Conservation (phyloP, 1,140 invertebrate species). For the Aphaenogaster ashmeadi region DNA sequence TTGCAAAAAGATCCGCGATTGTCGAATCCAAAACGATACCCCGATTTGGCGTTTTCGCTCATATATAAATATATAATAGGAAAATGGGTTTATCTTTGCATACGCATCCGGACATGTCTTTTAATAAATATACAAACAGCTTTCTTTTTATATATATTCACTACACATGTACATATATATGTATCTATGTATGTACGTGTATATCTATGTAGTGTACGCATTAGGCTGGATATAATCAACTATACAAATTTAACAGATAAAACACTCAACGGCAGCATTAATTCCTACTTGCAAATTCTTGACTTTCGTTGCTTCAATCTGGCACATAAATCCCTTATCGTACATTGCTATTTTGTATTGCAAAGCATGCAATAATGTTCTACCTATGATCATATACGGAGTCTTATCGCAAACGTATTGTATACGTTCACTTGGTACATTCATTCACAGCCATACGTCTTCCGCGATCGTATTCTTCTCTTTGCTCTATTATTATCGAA, state of each 20-base stretch:
- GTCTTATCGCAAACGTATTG: constrained; percentile 2
- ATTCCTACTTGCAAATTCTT: not conserved
- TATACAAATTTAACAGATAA: not conserved
- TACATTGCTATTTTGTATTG: not conserved
- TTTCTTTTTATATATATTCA: no score
- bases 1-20: no score
- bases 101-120: not conserved
- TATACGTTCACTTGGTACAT: constrained; percentile 19
- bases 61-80: no score
- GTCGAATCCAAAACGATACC: no score
- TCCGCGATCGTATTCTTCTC: not conserved
- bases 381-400: not conserved
- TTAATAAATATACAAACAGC: not conserved
- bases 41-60: no score
- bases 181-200: not conserved
- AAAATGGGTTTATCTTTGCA: not conserved
- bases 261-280: constrained; percentile 23
- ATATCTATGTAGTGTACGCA: not conserved
- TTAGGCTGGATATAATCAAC: not conserved
- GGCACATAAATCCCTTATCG: not conserved
- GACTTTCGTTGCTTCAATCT: not conserved
- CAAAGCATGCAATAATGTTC: constrained; percentile 5
- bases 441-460: constrained; percentile 48
- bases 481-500: not conserved
- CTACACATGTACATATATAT: no score